These are phyloP conservation scores for Rhabdomys pumilio DNA, from an alignment of 2,797 vertebrate genomes.

Conservation along the genomic window DNA sequence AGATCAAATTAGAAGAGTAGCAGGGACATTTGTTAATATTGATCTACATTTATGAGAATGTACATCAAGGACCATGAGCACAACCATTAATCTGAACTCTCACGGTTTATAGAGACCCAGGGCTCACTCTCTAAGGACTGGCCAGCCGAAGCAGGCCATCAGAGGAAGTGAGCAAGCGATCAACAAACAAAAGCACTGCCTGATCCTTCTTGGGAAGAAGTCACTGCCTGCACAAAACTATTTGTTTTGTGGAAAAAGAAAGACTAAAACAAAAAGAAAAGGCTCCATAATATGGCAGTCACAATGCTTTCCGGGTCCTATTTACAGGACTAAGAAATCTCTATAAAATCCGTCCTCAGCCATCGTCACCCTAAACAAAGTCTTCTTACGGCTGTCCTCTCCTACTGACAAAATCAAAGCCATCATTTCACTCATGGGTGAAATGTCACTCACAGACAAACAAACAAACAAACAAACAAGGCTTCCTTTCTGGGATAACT, in stretches of 20 bases:
- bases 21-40: background rate
- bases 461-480: background rate
- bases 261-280: background rate
- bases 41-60: background rate
- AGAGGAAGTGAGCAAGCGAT: background rate
- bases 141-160: background rate
- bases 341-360: accelerated
- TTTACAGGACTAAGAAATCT: background rate
- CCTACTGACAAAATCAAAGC: background rate
- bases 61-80: background rate
- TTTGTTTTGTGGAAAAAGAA: background rate
- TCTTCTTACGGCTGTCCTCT: background rate
- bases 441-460: background rate
- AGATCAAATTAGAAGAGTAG: background rate
- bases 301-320: background rate
- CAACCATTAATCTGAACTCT: background rate
- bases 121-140: background rate
- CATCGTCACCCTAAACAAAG: background rate
- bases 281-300: background rate
- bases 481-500: background rate
- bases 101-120: background rate
- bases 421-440: background rate
- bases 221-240: background rate
- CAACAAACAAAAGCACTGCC: background rate
- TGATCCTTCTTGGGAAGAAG: background rate